A percentile compares a stretch with the other conserved stretches of the same genome.
These are phyloP conservation scores for Nomada fabriciana DNA, from an alignment of 2,888 invertebrate genomes.

Conservation along the genomic window DNA sequence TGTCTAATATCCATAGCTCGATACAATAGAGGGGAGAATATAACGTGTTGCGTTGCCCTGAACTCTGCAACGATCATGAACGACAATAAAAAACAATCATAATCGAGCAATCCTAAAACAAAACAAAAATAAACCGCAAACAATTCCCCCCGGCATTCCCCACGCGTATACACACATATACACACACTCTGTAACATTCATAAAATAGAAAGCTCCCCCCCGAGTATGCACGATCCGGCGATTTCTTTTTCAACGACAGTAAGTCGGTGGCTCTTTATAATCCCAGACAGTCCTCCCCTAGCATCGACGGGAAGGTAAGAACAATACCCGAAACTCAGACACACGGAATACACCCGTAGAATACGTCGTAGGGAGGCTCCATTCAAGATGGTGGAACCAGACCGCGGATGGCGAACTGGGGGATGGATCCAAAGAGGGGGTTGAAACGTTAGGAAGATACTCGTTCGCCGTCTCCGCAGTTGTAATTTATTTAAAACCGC, in stretches of 20 bases:
- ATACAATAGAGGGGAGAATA: not conserved
- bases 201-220: not conserved
- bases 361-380: constrained; percentile 21
- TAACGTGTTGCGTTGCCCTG: too few species aligned
- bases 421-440: constrained; percentile 36
- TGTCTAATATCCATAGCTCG: not conserved
- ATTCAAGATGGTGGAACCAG: constrained; percentile 49
- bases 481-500: constrained; percentile 84
- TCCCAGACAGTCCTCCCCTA: constrained; percentile 57
- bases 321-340: constrained; percentile 66
- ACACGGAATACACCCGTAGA: constrained; percentile 48
- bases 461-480: constrained; percentile 81
- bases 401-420: constrained; percentile 16
- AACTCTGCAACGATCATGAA: too few species aligned
- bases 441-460: constrained; percentile 72
- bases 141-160: not conserved
- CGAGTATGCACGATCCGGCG: constrained; percentile 29
- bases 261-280: constrained; percentile 58
- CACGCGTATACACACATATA: not conserved
- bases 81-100: too few species aligned
- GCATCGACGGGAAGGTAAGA: constrained; percentile 56
- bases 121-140: constrained; percentile 1
- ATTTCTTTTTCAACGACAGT: constrained; percentile 38
- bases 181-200: too few species aligned
- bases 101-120: not conserved